Evolutionary conservation across 2,113 vertebrate genomes (phyloP).

Genomic region (Tichodroma muraria): DNA sequence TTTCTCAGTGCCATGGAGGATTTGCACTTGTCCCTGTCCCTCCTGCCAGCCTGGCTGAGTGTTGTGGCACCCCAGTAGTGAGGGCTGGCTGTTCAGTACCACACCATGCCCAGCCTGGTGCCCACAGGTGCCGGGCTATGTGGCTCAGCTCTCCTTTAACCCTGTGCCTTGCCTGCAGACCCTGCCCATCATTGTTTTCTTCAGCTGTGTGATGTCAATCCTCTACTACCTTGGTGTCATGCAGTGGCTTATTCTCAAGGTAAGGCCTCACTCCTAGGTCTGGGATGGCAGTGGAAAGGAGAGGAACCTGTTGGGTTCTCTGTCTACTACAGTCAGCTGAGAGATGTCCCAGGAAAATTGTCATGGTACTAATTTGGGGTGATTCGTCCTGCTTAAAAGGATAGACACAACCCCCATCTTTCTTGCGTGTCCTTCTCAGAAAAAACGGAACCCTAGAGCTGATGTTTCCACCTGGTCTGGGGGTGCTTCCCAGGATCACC

Average conservation of each 20-base stretch:
- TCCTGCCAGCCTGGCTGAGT: not conserved
- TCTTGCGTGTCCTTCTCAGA: not conserved
- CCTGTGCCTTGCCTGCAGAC: constrained; percentile 59
- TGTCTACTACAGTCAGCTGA: not conserved
- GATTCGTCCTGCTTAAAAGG: not conserved
- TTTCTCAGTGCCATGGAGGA: not conserved
- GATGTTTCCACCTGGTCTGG: not conserved
- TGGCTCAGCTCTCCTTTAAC: not conserved
- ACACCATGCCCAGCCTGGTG: not conserved
- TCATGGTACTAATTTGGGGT: not conserved
- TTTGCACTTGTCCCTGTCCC: not conserved
- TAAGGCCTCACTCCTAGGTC: constrained; percentile 21
- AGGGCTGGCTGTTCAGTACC: not conserved
- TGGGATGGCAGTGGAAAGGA: not conserved
- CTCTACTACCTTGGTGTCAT: constrained; percentile 88
- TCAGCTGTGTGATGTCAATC: constrained; percentile 91
- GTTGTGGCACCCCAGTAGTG: not conserved
- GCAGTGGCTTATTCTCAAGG: constrained; percentile 93
- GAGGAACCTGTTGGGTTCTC: not conserved
- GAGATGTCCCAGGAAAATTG: not conserved
- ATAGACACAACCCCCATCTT: not conserved
- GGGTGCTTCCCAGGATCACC: not conserved
- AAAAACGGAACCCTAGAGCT: not conserved
- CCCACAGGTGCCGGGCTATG: not conserved
- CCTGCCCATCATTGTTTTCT: constrained; percentile 90